Conservation (phyloP, 2,113 vertebrate genomes). For the Eudyptes chrysolophus region DNA sequence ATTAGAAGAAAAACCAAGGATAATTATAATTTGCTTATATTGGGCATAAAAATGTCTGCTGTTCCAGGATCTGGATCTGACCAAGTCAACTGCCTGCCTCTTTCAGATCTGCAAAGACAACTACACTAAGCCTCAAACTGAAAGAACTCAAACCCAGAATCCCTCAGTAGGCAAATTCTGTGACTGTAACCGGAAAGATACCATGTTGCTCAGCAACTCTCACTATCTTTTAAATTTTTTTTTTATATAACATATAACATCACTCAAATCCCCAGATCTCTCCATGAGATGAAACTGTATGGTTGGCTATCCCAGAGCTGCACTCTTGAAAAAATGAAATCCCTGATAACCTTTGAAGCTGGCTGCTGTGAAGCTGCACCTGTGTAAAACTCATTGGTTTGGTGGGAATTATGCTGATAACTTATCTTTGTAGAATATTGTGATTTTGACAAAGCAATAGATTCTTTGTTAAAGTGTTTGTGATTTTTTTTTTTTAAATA, state of each 20-base stretch:
- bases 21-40: background rate
- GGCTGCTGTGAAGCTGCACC: background rate
- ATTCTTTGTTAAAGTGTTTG: background rate
- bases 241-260: background rate
- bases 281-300: background rate
- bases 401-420: background rate
- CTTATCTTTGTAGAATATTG: background rate
- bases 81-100: background rate
- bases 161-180: constrained; percentile 12
- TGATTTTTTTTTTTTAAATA: background rate
- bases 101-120: background rate
- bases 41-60: background rate
- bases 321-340: background rate
- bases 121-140: background rate
- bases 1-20: background rate
- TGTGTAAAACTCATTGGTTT: background rate
- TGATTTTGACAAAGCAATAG: background rate
- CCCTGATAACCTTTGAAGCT: background rate
- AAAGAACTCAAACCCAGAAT: constrained; percentile 16
- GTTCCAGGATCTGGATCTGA: background rate
- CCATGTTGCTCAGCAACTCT: constrained; percentile 42
- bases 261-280: background rate
- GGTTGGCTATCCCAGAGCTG: background rate
- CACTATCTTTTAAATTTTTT: background rate
- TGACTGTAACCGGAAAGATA: background rate